Conservation (phyloP, 2,113 vertebrate genomes). For the Eulemur macaco region DNA sequence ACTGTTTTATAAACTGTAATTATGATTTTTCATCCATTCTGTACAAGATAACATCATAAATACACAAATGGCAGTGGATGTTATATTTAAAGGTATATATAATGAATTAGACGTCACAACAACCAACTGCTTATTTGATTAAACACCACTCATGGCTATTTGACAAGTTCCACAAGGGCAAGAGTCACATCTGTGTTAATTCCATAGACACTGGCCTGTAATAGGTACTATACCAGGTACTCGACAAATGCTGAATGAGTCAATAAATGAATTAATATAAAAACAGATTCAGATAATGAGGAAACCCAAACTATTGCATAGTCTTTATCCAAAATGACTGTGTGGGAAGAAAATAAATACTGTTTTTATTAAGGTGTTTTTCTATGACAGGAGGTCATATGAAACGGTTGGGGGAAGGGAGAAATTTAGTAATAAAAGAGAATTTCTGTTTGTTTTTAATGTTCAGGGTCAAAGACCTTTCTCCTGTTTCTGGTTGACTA, state of each 20-base stretch:
- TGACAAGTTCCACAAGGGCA: not conserved
- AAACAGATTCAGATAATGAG: not conserved
- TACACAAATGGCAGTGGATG: not conserved
- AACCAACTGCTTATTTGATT: not conserved
- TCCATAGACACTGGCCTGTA: not conserved
- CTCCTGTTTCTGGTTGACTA: not conserved
- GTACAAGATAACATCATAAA: not conserved
- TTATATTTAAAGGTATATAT: constrained; percentile 22
- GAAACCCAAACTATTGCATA: not conserved
- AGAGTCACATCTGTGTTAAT: not conserved
- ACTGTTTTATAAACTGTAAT: not conserved
- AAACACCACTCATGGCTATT: not conserved
- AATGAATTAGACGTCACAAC: not conserved
- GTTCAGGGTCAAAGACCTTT: not conserved
- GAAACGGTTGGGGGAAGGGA: not conserved
- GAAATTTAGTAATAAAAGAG: not conserved
- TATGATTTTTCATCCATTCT: not conserved
- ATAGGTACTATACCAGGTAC: not conserved
- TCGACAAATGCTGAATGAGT: not conserved
- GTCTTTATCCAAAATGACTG: not conserved
- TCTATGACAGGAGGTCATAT: not conserved
- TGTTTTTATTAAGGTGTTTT: not conserved
- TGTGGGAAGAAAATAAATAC: not conserved
- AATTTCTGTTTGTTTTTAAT: not conserved
- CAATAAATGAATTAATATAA: not conserved